phyloP scores from a whole-genome alignment of 2,888 invertebrate genomes.

The Psylliodes chrysocephalus region DNA sequence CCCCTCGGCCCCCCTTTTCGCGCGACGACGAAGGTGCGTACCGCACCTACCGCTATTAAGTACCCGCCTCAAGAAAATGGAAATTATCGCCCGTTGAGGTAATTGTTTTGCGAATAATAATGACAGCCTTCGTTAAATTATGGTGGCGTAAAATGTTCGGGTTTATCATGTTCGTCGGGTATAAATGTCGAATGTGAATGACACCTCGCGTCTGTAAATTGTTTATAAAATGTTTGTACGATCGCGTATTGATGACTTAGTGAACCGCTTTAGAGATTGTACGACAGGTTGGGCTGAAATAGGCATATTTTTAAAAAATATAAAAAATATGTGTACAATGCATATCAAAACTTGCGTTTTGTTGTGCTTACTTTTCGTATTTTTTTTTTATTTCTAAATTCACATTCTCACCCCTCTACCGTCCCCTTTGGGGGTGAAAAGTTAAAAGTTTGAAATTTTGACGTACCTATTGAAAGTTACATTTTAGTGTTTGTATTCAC shows the following conservation, averaged over 20 bases:
- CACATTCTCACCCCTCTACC: too few relatives aligned
- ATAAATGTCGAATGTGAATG: slow-evolving; percentile 41
- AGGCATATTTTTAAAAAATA: too few relatives aligned
- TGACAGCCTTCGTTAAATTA: slow-evolving; percentile 49
- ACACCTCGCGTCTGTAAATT: slow-evolving; percentile 40
- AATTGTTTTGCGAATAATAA: slow-evolving; percentile 51
- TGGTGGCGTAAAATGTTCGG: slow-evolving; percentile 50
- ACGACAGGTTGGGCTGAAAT: too few relatives aligned
- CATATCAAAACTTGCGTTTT: too few relatives aligned
- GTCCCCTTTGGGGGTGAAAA: too few relatives aligned
- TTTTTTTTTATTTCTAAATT: too few relatives aligned
- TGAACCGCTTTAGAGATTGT: too few relatives aligned
- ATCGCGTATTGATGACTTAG: neutral
- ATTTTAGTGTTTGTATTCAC: too few relatives aligned
- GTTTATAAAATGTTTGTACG: slow-evolving; percentile 38
- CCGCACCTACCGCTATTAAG: slow-evolving; percentile 38
- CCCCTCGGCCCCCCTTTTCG: slow-evolving; percentile 7
- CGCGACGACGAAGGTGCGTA: slow-evolving; percentile 38
- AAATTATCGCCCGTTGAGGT: slow-evolving; percentile 43
- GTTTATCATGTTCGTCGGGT: slow-evolving; percentile 43
- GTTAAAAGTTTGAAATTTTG: too few relatives aligned
- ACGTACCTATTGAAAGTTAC: too few relatives aligned
- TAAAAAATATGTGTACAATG: too few relatives aligned
- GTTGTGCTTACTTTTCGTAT: too few relatives aligned
- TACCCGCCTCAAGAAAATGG: slow-evolving; percentile 50